Evolutionary conservation across 92 coral and sea anemone species (phyloP).

Genomic region (Heliopora coerulea): DNA sequence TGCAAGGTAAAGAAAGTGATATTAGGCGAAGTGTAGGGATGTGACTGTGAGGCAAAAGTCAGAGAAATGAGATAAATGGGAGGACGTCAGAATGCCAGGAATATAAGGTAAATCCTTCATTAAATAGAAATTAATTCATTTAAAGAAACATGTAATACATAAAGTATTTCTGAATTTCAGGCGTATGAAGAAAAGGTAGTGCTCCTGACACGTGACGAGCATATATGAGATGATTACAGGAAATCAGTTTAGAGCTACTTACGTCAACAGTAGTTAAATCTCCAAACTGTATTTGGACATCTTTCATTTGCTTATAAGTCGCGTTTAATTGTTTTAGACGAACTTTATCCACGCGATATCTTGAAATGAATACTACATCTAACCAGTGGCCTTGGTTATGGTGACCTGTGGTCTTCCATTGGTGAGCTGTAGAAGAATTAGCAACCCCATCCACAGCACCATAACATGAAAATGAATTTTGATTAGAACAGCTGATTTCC

Average conservation of each 20-base stretch:
- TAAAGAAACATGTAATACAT: too few species aligned
- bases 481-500: not conserved
- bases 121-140: too few species aligned
- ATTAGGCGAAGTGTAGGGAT: too few species aligned
- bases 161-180: too few species aligned
- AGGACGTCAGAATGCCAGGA: too few species aligned
- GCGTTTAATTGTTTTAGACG: slow-evolving; percentile 16
- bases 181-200: too few species aligned
- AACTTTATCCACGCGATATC: not conserved
- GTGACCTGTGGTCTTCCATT: not conserved
- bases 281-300: not conserved
- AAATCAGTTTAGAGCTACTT: not conserved
- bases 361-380: not conserved
- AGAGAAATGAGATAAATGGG: too few species aligned
- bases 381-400: not conserved
- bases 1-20: too few species aligned
- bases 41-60: too few species aligned
- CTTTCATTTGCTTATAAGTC: slow-evolving; percentile 7
- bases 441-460: slow-evolving; percentile 1
- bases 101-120: too few species aligned
- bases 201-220: too few species aligned
- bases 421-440: not conserved
- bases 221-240: too few species aligned
- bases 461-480: not conserved
- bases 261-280: not conserved